Evolutionary conservation across 2,888 invertebrate genomes (phyloP).

Genomic region (Nymphalis polychloros): DNA sequence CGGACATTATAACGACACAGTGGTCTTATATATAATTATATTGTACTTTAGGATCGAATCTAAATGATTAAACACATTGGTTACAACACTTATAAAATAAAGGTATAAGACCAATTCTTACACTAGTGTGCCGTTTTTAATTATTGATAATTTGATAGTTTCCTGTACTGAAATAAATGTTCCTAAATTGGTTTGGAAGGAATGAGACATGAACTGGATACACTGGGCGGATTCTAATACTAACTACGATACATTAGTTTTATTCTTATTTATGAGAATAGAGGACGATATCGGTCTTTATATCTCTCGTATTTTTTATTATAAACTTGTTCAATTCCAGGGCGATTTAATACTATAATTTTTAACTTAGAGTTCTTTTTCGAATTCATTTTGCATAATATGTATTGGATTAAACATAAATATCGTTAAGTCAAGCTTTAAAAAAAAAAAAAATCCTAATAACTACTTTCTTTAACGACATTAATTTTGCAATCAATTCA

Average conservation of each 20-base stretch:
- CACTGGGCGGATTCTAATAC: constrained; percentile 37
- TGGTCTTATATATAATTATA: constrained; percentile 67
- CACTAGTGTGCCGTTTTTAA: constrained; percentile 18
- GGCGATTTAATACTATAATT: constrained; percentile 16
- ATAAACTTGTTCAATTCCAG: constrained; percentile 12
- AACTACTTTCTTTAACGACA: neutral
- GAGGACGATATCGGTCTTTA: constrained; percentile 4
- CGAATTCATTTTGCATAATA: neutral
- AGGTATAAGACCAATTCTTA: constrained; percentile 15
- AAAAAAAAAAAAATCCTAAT: neutral
- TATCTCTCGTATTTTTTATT: neutral
- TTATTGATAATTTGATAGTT: constrained; percentile 3
- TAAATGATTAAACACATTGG: constrained; percentile 19
- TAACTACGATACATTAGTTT: constrained; percentile 41
- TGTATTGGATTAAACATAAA: neutral
- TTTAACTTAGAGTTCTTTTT: neutral
- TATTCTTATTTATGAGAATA: constrained; percentile 13
- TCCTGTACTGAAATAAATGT: constrained; percentile 3
- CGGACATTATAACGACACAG: constrained; percentile 75
- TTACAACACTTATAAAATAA: constrained; percentile 29
- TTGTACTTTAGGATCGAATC: constrained; percentile 60
- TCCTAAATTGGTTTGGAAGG: constrained; percentile 16
- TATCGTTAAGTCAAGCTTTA: neutral
- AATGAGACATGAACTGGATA: constrained; percentile 25
- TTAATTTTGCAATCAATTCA: neutral